Conservation (phyloP, 1,140 invertebrate species). For the Atta colombica region DNA sequence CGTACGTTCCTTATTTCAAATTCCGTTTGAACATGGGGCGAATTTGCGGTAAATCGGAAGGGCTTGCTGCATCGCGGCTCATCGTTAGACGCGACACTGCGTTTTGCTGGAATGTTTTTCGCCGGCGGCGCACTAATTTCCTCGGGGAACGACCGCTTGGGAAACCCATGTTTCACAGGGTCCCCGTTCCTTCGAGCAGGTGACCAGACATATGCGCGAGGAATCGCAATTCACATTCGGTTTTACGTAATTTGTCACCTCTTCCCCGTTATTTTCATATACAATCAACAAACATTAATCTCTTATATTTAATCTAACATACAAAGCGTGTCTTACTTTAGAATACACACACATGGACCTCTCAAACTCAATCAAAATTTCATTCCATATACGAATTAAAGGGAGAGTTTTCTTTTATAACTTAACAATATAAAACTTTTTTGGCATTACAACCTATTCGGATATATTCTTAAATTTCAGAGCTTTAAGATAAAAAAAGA, state of each 20-base stretch:
- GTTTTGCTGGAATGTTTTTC: slow-evolving; percentile 58
- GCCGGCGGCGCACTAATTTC: slow-evolving; percentile 44
- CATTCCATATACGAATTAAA: too few relatives aligned
- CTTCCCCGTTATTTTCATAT: background rate
- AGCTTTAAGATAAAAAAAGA: too few relatives aligned
- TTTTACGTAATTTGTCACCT: slow-evolving; percentile 24
- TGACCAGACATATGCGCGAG: slow-evolving; percentile 27
- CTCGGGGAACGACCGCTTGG: slow-evolving; percentile 54
- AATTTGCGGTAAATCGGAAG: slow-evolving; percentile 56
- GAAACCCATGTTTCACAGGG: slow-evolving; percentile 47
- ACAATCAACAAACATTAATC: background rate
- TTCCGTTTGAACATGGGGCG: slow-evolving; percentile 33
- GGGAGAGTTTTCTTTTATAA: too few relatives aligned
- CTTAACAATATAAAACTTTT: too few relatives aligned
- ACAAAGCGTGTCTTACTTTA: background rate
- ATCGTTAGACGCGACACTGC: slow-evolving; percentile 56
- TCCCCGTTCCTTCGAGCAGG: slow-evolving; percentile 44
- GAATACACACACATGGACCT: too few relatives aligned
- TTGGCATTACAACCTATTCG: too few relatives aligned
- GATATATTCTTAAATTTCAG: too few relatives aligned
- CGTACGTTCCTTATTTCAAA: slow-evolving; percentile 45
- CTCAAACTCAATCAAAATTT: too few relatives aligned
- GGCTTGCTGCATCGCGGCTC: slow-evolving; percentile 4
- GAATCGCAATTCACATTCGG: slow-evolving; percentile 54
- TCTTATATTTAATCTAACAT: background rate